Conservation (phyloP, 2,888 invertebrate species). For the Ferrisia virgata region DNA sequence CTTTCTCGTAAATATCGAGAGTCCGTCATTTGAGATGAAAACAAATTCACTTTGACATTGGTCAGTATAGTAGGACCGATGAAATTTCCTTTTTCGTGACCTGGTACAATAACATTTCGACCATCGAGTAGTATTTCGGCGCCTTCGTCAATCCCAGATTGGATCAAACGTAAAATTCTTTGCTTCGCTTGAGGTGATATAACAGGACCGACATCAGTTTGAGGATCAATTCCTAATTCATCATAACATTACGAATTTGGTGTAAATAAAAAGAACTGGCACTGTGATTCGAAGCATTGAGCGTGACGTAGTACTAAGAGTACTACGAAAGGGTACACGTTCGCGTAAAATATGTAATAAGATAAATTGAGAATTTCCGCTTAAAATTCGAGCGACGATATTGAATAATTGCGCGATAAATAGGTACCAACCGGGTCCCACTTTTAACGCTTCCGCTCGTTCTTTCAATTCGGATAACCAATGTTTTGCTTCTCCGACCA, state of each 20-base stretch:
- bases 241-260: background rate
- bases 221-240: constrained; percentile 66
- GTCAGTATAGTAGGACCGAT: constrained; percentile 93
- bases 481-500: constrained; percentile 84
- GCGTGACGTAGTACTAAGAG: too few species aligned
- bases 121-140: constrained; percentile 89
- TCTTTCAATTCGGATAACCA: constrained; percentile 93
- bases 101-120: constrained; percentile 72
- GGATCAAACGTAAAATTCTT: constrained; percentile 75
- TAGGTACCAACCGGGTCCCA: constrained; percentile 68
- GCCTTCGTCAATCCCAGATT: constrained; percentile 80
- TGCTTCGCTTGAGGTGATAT: constrained; percentile 88
- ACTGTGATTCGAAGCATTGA: too few species aligned
- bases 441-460: constrained; percentile 77
- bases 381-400: background rate
- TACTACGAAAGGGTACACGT: background rate
- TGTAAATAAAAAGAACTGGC: too few species aligned
- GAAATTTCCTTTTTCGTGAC: constrained; percentile 96
- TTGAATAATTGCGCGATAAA: background rate
- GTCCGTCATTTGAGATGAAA: too few species aligned
- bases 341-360: too few species aligned
- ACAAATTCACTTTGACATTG: constrained; percentile 72
- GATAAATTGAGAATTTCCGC: background rate
- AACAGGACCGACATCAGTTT: constrained; percentile 84
- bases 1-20: background rate